Conservation (phyloP, 2,113 vertebrate species). For the Sander lucioperca region DNA sequence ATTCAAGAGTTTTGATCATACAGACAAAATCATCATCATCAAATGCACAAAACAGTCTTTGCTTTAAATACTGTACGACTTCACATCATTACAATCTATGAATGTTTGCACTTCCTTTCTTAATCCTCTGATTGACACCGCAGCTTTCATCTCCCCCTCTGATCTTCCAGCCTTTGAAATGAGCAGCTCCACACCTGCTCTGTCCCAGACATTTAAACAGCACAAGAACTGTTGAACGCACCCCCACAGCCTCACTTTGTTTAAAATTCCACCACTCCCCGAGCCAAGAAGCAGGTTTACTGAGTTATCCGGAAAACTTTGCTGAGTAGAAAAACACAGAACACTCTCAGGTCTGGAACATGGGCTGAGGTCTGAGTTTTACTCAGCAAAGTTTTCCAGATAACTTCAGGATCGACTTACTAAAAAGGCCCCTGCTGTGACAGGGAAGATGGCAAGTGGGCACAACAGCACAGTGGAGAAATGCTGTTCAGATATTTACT, state of each 20-base stretch:
- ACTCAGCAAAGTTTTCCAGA: background rate
- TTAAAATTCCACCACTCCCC: slow-evolving; percentile 62
- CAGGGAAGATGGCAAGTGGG: background rate
- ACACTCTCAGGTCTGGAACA: background rate
- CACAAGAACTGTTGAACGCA: slow-evolving; percentile 44
- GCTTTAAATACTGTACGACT: slow-evolving; percentile 14
- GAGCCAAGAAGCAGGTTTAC: slow-evolving; percentile 16
- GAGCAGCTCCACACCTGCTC: slow-evolving; percentile 77
- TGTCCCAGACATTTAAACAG: slow-evolving; percentile 54
- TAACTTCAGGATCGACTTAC: background rate
- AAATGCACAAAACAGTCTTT: slow-evolving; percentile 36
- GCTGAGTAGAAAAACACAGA: background rate
- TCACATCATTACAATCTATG: slow-evolving; percentile 23
- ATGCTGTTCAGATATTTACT: background rate
- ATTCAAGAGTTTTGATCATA: slow-evolving; percentile 16
- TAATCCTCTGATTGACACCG: slow-evolving; percentile 62
- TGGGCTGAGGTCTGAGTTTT: background rate
- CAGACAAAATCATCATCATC: slow-evolving; percentile 34
- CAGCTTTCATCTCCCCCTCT: slow-evolving; percentile 74
- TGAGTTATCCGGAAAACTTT: slow-evolving; percentile 19
- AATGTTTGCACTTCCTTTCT: slow-evolving; percentile 70
- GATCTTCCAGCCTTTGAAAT: slow-evolving; percentile 75
- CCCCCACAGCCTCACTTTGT: slow-evolving; percentile 68
- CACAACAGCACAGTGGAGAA: background rate
- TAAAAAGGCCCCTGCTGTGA: background rate